Base-by-base conservation (phyloP, 2,888 invertebrate species). In the Drosophila rubida region DNA sequence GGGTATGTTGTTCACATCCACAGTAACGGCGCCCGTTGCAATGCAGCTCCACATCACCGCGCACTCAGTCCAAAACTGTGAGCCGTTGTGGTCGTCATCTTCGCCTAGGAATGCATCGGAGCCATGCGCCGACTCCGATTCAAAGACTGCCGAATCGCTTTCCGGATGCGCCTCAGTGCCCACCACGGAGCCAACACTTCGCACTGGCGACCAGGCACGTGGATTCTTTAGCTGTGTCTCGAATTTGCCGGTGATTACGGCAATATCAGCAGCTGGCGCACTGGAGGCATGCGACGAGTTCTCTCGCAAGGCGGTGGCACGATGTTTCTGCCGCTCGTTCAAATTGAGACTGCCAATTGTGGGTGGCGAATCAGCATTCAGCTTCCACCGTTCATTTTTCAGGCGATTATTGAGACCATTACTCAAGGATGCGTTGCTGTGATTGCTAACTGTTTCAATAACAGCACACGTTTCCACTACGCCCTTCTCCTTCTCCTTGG, bases 131-230 rank as follows among this genome's bases (percentile, higher is more conserved):
- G 93, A 93, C 78, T 94, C 96, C 4, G 95, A 94, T 93, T 96
- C 95, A 91, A 96, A 96, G 8, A 96, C 95, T 87, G 95, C 95
- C 51, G 96, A 96, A 89, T 96, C 96, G 72, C 96, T 95, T 89
- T 96, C 96, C 2, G 96, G 96, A 90, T 96, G 96, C n/a, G 95
- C 96, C 92, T 97, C 96, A 86, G 95, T 95, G 1, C 96, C 96
- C 2, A 94, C 95, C 49, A 96, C 95, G 22, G 96, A 96, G 8
- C 97, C 97, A 7, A 96, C 96, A 88, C 96, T 96, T 73, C 96
- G 94, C n/a, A 96, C 96, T 14, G 97, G 97, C 87, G 96, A 96
- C 96, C 97, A 96, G 25, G 96, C 96, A 85, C 96, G 94, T 16
- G 96, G 96, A 92, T 96, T 96, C 83, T 95, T 95, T n/a, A 95